Evolutionary conservation across 1,140 invertebrate genomes (phyloP).

Genomic region (Pollicipes pollicipes): DNA sequence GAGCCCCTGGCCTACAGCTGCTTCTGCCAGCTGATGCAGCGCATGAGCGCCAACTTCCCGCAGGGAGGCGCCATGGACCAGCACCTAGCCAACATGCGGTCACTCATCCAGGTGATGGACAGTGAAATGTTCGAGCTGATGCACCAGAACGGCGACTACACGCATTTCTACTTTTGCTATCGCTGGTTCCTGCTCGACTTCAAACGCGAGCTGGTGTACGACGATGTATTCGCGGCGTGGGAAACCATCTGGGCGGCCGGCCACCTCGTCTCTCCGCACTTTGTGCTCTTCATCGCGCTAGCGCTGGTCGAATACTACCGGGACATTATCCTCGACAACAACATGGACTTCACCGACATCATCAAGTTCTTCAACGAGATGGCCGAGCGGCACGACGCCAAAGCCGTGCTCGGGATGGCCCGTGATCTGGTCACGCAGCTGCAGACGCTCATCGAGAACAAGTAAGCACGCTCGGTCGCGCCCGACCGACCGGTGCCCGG

Average conservation of each 20-base stretch:
- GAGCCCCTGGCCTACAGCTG: slow-evolving; percentile 81
- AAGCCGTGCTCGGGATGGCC: slow-evolving; percentile 56
- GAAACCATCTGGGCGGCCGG: slow-evolving; percentile 90
- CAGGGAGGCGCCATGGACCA: slow-evolving; percentile 83
- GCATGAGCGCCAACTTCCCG: slow-evolving; percentile 82
- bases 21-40: slow-evolving; percentile 73
- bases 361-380: slow-evolving; percentile 98
- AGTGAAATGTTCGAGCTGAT: slow-evolving; percentile 83
- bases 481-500: too few species aligned
- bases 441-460: slow-evolving; percentile 78
- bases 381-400: slow-evolving; percentile 78
- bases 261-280: slow-evolving; percentile 64
- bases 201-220: slow-evolving; percentile 70
- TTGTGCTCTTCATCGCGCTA: slow-evolving; percentile 81
- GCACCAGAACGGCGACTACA: slow-evolving; percentile 86
- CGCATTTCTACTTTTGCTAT: slow-evolving; percentile 94
- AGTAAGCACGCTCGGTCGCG: too few species aligned
- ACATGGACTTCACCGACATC: slow-evolving; percentile 94
- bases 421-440: slow-evolving; percentile 67
- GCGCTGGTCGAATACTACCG: slow-evolving; percentile 79
- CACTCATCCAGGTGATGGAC: slow-evolving; percentile 70
- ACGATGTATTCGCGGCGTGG: slow-evolving; percentile 84
- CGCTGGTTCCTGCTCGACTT: slow-evolving; percentile 72
- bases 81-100: slow-evolving; percentile 88
- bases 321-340: slow-evolving; percentile 81